Conservation (phyloP, 2,888 invertebrate genomes). For the Nymphalis polychloros region DNA sequence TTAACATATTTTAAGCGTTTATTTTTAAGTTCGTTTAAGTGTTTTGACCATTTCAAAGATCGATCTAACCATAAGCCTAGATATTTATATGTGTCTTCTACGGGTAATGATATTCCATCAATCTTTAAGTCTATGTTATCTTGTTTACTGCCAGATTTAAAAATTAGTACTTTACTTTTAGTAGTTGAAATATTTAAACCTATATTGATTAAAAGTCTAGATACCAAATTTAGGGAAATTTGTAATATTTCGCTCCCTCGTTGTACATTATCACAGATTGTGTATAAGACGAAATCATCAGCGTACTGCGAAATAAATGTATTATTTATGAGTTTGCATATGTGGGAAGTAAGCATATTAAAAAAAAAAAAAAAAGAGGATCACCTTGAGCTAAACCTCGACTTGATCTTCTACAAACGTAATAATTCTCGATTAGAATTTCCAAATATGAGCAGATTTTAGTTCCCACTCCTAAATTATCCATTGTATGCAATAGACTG, state of each 20-base stretch:
- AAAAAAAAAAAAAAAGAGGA: too few species aligned
- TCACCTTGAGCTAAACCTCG: too few species aligned
- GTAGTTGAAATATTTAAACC: slow-evolving; percentile 36
- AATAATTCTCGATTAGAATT: too few species aligned
- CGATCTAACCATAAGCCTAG: slow-evolving; percentile 45
- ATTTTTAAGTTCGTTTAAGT: slow-evolving; percentile 38
- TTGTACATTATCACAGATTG: slow-evolving; percentile 13
- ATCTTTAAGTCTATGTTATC: slow-evolving; percentile 23
- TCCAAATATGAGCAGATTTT: too few species aligned
- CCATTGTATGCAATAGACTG: too few species aligned
- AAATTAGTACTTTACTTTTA: slow-evolving; percentile 41
- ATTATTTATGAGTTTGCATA: too few species aligned
- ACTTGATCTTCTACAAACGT: too few species aligned
- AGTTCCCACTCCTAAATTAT: too few species aligned
- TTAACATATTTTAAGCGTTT: too few species aligned
- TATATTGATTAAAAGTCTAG: slow-evolving; percentile 25
- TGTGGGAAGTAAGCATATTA: too few species aligned
- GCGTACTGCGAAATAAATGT: too few species aligned
- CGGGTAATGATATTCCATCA: slow-evolving; percentile 22
- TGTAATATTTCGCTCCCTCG: slow-evolving; percentile 17
- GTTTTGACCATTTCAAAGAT: slow-evolving; percentile 41
- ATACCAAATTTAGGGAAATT: slow-evolving; percentile 28
- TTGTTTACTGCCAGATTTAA: slow-evolving; percentile 32
- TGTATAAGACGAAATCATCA: slow-evolving; percentile 42
- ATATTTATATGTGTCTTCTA: slow-evolving; percentile 40